A percentile compares a stretch with the other conserved stretches of the same genome.
phyloP scores from a whole-genome alignment of 2,888 invertebrate genomes.

The Diploptera punctata region DNA sequence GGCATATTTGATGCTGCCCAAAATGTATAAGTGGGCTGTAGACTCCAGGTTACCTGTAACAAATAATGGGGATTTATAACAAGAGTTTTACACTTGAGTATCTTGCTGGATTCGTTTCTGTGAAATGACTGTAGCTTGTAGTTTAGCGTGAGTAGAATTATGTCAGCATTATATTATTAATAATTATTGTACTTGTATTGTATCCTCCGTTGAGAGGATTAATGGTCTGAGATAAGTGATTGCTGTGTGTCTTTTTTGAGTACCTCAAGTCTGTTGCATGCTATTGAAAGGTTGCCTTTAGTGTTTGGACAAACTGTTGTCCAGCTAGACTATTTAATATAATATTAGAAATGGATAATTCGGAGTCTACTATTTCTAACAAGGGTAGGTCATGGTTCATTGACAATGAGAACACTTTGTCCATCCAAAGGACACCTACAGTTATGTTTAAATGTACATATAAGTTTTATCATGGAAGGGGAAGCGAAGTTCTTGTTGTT shows the following conservation, averaged over 20 bases:
- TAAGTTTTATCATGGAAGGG: too few species aligned
- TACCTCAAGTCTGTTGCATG: not conserved
- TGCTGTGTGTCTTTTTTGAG: not conserved
- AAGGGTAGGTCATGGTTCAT: too few species aligned
- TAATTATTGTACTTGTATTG: too few species aligned
- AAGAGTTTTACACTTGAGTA: not conserved
- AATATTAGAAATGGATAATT: not conserved
- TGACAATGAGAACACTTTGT: too few species aligned
- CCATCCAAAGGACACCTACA: too few species aligned
- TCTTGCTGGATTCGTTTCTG: slow-evolving; percentile 15
- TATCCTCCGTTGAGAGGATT: too few species aligned
- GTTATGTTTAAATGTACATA: too few species aligned
- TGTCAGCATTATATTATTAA: too few species aligned
- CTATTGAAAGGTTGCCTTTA: not conserved
- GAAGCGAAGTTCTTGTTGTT: too few species aligned
- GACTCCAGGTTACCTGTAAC: not conserved
- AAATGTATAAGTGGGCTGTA: not conserved
- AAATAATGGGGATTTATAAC: not conserved
- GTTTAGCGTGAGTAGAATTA: not conserved
- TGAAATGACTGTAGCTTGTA: slow-evolving; percentile 2
- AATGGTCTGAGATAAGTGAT: not conserved
- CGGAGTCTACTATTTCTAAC: slow-evolving; percentile 3
- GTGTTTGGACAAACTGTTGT: not conserved
- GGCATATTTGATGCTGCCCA: not conserved
- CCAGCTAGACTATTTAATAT: not conserved